Conservation (phyloP, 2,797 vertebrate genomes). For the Pangasius djambal region DNA sequence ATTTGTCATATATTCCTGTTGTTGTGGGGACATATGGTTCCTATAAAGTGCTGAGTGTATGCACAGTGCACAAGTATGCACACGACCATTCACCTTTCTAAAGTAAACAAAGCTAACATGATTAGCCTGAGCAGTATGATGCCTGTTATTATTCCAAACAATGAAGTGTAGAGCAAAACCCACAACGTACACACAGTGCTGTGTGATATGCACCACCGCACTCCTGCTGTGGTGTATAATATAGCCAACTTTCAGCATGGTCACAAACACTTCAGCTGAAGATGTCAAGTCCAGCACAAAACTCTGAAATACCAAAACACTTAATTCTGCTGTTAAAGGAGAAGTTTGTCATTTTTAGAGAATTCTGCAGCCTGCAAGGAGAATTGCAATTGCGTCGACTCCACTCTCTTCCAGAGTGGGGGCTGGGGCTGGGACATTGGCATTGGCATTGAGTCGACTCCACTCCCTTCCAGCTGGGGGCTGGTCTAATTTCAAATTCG, state of each 20-base stretch:
- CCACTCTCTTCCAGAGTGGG: neutral
- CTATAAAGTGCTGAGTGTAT: neutral
- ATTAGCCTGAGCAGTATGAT: conserved; percentile 12
- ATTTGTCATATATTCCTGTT: neutral
- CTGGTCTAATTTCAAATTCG: neutral
- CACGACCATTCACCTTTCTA: conserved; percentile 49
- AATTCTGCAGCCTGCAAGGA: neutral
- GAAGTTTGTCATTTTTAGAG: neutral
- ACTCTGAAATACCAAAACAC: neutral
- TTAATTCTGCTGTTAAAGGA: neutral
- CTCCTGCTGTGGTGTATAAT: neutral
- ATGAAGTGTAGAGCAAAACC: neutral
- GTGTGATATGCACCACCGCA: neutral
- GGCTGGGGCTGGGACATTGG: neutral
- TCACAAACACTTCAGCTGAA: neutral
- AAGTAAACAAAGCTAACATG: conserved; percentile 61
- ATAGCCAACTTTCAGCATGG: neutral
- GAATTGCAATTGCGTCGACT: neutral
- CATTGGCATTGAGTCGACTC: too few relatives aligned
- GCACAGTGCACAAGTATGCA: neutral
- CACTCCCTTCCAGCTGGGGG: neutral
- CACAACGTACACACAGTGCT: neutral
- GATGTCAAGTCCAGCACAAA: neutral
- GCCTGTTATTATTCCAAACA: conserved; percentile 45
- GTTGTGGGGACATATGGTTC: neutral